Percentiles rank a stretch among this genome's conserved stretches.
phyloP scores from a whole-genome alignment of 92 coral and sea anemone species.

The Bergia sp. region DNA sequence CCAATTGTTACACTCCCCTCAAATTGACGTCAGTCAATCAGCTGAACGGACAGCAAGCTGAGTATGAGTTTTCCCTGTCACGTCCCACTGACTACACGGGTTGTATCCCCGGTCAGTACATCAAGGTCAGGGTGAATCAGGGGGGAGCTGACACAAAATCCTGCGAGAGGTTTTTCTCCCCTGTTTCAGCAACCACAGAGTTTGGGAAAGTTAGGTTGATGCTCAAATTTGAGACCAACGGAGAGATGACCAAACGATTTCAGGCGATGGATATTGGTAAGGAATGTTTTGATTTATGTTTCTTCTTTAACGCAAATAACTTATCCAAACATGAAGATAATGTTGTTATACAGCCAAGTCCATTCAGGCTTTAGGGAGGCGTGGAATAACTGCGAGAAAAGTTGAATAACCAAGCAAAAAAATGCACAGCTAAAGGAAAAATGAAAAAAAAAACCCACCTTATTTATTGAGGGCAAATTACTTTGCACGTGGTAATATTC shows the following conservation, averaged over 20 bases:
- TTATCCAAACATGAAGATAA: too few species aligned
- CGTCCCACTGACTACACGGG: slow-evolving; percentile 59
- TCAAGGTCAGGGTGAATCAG: slow-evolving; percentile 54
- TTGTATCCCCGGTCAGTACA: slow-evolving; percentile 67
- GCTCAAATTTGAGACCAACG: not conserved
- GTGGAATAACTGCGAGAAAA: too few species aligned
- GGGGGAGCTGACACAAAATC: not conserved
- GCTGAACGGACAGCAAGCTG: slow-evolving; percentile 52
- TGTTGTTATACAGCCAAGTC: too few species aligned
- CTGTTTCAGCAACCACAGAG: slow-evolving; percentile 37
- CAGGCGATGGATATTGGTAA: slow-evolving; percentile 1
- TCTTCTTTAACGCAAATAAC: too few species aligned
- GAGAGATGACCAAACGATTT: not conserved
- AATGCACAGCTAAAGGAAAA: too few species aligned
- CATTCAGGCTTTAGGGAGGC: too few species aligned
- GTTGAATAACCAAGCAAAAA: too few species aligned
- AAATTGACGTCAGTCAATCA: slow-evolving; percentile 56
- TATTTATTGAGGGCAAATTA: too few species aligned
- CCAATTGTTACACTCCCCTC: slow-evolving; percentile 53
- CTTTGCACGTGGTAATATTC: too few species aligned
- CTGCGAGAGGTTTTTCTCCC: slow-evolving; percentile 64
- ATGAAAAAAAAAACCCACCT: too few species aligned
- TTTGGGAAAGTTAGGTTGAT: not conserved
- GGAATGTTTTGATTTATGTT: not conserved
- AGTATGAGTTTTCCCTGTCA: slow-evolving; percentile 65